A percentile compares a stretch with the other conserved stretches of the same genome.
Evolutionary conservation across 2,113 vertebrate genomes (phyloP).

Genomic region (Okapia johnstoni): DNA sequence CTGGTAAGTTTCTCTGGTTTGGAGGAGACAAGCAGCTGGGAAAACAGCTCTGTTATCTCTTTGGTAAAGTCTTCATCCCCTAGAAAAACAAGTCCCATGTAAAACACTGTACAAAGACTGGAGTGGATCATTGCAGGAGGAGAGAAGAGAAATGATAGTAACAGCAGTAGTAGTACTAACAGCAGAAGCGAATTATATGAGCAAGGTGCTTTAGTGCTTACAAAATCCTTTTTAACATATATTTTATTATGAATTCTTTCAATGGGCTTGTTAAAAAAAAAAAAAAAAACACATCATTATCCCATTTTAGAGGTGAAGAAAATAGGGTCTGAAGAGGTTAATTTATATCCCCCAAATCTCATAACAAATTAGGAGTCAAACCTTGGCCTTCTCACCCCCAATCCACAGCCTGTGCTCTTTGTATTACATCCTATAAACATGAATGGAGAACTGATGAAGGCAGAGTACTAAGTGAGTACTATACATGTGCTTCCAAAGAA

Average conservation of each 20-base stretch:
- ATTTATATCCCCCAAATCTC: not conserved
- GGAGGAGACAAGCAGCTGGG: conserved; percentile 83
- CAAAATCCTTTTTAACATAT: not conserved
- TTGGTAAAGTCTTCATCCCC: conserved; percentile 89
- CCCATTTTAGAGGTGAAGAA: not conserved
- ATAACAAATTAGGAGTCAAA: not conserved
- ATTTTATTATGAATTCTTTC: not conserved
- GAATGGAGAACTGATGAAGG: not conserved
- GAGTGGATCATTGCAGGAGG: not conserved
- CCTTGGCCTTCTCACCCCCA: not conserved
- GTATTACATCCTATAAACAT: not conserved
- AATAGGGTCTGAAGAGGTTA: not conserved
- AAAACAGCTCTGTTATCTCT: conserved; percentile 87
- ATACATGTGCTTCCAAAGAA: not conserved
- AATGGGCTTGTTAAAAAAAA: not conserved
- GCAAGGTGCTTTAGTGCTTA: not conserved
- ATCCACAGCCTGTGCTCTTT: not conserved
- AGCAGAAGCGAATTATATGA: not conserved
- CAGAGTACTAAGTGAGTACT: not conserved
- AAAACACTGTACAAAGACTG: conserved; percentile 36
- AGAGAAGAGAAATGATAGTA: not conserved
- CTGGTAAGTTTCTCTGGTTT: conserved; percentile 86
- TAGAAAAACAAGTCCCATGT: conserved; percentile 66
- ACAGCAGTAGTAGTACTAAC: not conserved
- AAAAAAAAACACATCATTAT: not conserved